Base-by-base conservation (phyloP, 2,888 invertebrate species). In the Litoditis marina region DNA sequence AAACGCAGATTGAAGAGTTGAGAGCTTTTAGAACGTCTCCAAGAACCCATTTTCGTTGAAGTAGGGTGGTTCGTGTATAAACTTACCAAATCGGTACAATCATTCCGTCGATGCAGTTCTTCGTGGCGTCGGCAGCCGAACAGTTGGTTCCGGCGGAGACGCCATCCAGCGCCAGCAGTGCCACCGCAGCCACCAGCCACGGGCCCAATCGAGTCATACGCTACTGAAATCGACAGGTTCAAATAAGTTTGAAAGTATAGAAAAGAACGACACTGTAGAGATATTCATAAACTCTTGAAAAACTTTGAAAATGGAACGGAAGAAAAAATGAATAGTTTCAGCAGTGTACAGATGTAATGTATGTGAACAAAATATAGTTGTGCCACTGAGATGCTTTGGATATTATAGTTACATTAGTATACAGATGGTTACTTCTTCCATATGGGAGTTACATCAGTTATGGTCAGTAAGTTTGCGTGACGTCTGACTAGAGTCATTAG, bases 51-150 rank as follows among this genome's bases (percentile, higher is more conserved):
- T 44, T 44, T 39, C 39, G 39, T 39, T 44, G 19, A 22, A 22
- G 44, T 22, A 5, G 44, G 5, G 3, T 5, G 8, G 19, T 8
- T 44, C 11, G n/a, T 39, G 39, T n/a, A 25, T 44, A 32, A 13
- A 49, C 71, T 62, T 39, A 79, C 96, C 96, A 98, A 69, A 90
- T 86, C 30, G 94, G 92, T 60, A 98, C 85, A 73, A 95, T 81
- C 66, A 96, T 87, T 49, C 96, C 98, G 58, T 90, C 88, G 78
- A 88, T 87, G 86, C 96, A 98, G 52, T 80, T 80, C 65, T 76
- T 75, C 42, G 78, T 80, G 60, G 79, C 78, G 65, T 82, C 82
- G 50, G 81, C 81, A 22, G 78, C 78, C 55, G 82, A 78, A 68
- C 82, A 82, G 66, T 82, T 82, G 28, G 75, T 69, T 51, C 81